Percentiles rank a stretch among this genome's conserved stretches.
These are phyloP conservation scores for Sinohyriopsis cumingii DNA, from an alignment of 2,888 invertebrate species.

Conservation along the genomic window DNA sequence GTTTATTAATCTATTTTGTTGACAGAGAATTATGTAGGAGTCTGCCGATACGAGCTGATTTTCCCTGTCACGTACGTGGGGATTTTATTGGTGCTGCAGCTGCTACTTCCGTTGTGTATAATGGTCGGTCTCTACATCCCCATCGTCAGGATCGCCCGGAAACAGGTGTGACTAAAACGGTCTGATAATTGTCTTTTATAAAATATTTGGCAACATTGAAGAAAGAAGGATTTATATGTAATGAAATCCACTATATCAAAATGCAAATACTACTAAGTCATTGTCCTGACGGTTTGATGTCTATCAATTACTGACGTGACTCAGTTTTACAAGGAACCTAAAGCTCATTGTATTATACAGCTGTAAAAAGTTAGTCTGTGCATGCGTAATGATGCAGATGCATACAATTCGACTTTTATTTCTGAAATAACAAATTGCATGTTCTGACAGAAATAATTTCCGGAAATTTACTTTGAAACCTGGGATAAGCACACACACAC, in stretches of 20 bases:
- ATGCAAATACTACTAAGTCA: no score
- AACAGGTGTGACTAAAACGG: constrained; percentile 25
- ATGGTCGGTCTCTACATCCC: constrained; percentile 34
- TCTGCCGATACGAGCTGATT: constrained; percentile 41
- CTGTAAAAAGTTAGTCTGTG: no score
- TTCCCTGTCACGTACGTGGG: constrained; percentile 29
- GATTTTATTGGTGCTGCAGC: constrained; percentile 25
- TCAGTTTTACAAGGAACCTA: no score
- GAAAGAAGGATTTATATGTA: background rate
- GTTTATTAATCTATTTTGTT: background rate
- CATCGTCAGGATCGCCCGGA: constrained; percentile 33
- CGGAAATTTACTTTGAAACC: no score
- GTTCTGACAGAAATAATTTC: no score
- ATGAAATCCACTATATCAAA: background rate
- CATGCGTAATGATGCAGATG: no score
- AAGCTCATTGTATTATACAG: no score
- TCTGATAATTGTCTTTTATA: background rate
- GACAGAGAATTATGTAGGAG: constrained; percentile 21
- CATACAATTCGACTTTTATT: no score
- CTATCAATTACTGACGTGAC: no score
- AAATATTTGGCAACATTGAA: background rate
- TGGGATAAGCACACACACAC: no score
- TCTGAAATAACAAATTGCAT: no score
- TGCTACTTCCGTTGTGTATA: constrained; percentile 33
- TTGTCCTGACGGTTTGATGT: no score